phyloP scores from a whole-genome alignment of 2,113 vertebrate species.

The Craseonycteris thonglongyai region DNA sequence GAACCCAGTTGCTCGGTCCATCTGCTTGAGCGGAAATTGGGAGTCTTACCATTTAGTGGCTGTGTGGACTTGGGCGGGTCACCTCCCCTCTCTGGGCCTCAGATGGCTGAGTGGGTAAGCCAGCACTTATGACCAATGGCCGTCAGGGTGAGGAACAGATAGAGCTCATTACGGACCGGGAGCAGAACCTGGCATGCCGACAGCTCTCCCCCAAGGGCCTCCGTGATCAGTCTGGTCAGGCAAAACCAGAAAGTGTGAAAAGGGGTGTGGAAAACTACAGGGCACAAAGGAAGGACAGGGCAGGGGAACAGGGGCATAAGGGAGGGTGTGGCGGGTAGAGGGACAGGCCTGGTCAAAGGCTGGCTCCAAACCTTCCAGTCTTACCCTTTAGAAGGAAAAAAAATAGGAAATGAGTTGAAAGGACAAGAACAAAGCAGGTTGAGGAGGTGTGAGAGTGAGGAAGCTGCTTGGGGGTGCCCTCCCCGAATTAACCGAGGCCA shows the following conservation, averaged over 20 bases:
- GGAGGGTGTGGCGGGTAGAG: rapidly evolving
- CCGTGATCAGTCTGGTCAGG: no score
- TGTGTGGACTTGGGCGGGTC: background rate
- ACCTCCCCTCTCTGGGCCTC: background rate
- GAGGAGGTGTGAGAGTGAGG: background rate
- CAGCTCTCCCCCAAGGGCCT: rapidly evolving
- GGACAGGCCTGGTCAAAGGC: rapidly evolving
- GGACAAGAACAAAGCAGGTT: background rate
- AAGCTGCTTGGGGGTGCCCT: background rate
- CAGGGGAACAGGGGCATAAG: rapidly evolving
- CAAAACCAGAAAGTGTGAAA: background rate
- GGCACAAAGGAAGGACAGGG: rapidly evolving
- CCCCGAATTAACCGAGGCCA: background rate
- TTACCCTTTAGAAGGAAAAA: background rate
- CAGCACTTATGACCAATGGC: rapidly evolving
- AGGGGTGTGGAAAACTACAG: rapidly evolving
- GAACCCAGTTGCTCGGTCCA: background rate
- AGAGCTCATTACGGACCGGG: rapidly evolving
- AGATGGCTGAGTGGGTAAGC: no score
- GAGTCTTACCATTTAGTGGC: background rate
- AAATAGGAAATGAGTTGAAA: background rate
- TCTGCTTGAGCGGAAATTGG: background rate
- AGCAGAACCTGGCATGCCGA: background rate
- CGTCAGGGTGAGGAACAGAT: background rate
- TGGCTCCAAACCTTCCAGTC: background rate